Evolutionary conservation across 2,797 vertebrate genomes (phyloP).

Genomic region (Morelia viridis): DNA sequence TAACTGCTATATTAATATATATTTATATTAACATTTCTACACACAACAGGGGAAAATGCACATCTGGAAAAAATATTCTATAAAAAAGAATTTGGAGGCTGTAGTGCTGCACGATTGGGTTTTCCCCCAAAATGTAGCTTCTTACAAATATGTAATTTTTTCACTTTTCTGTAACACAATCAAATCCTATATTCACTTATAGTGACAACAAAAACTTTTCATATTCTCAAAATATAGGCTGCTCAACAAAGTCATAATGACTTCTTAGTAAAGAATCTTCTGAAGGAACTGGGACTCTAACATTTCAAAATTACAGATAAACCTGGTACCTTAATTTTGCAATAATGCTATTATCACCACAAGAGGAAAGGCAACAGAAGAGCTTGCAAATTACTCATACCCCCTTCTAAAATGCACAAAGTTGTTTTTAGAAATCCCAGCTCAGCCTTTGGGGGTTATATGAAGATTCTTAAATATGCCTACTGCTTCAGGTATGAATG

Average conservation of each 20-base stretch:
- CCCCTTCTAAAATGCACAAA: neutral
- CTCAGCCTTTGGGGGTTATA: neutral
- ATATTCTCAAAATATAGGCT: neutral
- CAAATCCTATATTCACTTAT: neutral
- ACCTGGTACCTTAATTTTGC: neutral
- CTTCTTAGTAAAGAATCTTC: neutral
- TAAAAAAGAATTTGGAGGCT: neutral
- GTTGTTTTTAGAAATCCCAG: neutral
- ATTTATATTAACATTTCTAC: neutral
- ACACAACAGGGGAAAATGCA: neutral
- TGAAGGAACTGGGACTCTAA: neutral
- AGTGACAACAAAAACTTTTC: neutral
- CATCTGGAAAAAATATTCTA: neutral
- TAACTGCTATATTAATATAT: neutral
- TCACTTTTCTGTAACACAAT: neutral
- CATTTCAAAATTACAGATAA: neutral
- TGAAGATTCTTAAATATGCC: neutral
- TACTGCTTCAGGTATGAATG: neutral
- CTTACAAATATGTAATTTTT: neutral
- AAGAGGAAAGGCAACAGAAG: neutral
- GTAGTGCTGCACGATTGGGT: neutral
- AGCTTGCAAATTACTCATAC: neutral
- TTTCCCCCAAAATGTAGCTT: neutral
- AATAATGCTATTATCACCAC: neutral
- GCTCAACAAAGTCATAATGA: neutral